A percentile compares a stretch with the other conserved stretches of the same genome.
These are phyloP conservation scores for Ascidia mentula DNA, from an alignment of 23 tunicate species.

Conservation along the genomic window DNA sequence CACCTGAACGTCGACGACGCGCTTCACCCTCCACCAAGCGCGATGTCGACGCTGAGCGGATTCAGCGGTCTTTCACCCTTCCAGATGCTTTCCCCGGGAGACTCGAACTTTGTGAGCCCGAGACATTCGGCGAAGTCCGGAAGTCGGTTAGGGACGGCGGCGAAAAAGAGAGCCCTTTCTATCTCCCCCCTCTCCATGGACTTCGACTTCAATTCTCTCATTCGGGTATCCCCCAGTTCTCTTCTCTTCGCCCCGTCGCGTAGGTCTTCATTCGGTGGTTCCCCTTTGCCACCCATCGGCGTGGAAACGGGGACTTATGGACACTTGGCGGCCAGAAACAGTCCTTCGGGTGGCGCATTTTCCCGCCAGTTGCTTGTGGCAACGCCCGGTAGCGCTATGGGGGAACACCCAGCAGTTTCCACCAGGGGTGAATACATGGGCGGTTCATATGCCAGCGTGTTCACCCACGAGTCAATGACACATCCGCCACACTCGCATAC, in stretches of 20 bases:
- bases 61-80: conserved; percentile 70
- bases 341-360: conserved; percentile 50
- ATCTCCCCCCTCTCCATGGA: conserved; percentile 89
- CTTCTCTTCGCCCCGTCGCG: conserved; percentile 35
- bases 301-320: conserved; percentile 45
- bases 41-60: conserved; percentile 75
- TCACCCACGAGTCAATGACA: conserved; percentile 6
- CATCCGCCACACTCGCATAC: neutral
- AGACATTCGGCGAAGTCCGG: conserved; percentile 71
- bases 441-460: conserved; percentile 7
- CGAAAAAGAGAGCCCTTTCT: conserved; percentile 72
- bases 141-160: conserved; percentile 33
- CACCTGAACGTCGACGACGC: conserved; percentile 42
- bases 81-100: conserved; percentile 60
- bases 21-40: conserved; percentile 78
- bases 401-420: neutral
- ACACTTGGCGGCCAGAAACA: conserved; percentile 55
- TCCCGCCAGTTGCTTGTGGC: conserved; percentile 70
- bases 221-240: conserved; percentile 75
- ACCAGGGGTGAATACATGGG: neutral
- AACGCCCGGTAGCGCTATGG: conserved; percentile 60
- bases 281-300: conserved; percentile 47
- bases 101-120: conserved; percentile 73
- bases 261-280: conserved; percentile 30
- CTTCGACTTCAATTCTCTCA: conserved; percentile 61